Percentiles rank a stretch among this genome's conserved stretches.
Evolutionary conservation across 2,113 vertebrate genomes (phyloP).

Genomic region (Seriola dumerili): DNA sequence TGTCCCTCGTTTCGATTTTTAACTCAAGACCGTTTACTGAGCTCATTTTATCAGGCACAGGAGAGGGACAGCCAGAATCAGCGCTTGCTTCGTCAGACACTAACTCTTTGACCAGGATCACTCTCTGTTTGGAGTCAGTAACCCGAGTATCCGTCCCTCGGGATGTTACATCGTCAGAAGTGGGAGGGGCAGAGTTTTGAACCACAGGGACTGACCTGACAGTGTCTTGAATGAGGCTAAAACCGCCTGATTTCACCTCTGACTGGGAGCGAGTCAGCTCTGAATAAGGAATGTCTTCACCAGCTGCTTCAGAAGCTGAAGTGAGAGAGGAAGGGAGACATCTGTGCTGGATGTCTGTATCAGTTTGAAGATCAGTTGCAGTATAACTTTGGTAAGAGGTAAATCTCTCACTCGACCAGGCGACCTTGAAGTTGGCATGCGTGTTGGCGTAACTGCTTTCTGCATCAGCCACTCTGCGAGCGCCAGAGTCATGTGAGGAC

Average conservation of each 20-base stretch:
- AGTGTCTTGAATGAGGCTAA: background rate
- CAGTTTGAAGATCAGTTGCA: background rate
- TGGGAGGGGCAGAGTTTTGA: conserved; percentile 45
- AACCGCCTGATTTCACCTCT: conserved; percentile 11
- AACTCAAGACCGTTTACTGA: background rate
- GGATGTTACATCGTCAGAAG: conserved; percentile 28
- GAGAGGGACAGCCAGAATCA: background rate
- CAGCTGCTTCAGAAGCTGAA: background rate
- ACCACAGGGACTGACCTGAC: background rate
- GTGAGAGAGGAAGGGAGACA: background rate
- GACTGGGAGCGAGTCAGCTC: background rate
- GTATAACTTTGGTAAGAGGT: background rate
- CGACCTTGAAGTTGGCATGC: background rate
- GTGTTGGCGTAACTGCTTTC: background rate
- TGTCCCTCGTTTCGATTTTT: background rate
- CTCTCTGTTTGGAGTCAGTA: conserved; percentile 44
- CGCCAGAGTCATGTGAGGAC: background rate
- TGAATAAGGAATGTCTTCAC: background rate
- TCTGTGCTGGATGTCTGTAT: background rate
- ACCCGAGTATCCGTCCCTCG: conserved; percentile 52
- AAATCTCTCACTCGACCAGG: background rate
- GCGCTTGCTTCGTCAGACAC: background rate
- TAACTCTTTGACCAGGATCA: conserved; percentile 59
- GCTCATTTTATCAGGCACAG: conserved; percentile 1
- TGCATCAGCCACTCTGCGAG: background rate